Evolutionary conservation across 2,888 invertebrate species (phyloP), one percentile per base, ranked within the genome.

Genomic region (Rapana venosa): DNA sequence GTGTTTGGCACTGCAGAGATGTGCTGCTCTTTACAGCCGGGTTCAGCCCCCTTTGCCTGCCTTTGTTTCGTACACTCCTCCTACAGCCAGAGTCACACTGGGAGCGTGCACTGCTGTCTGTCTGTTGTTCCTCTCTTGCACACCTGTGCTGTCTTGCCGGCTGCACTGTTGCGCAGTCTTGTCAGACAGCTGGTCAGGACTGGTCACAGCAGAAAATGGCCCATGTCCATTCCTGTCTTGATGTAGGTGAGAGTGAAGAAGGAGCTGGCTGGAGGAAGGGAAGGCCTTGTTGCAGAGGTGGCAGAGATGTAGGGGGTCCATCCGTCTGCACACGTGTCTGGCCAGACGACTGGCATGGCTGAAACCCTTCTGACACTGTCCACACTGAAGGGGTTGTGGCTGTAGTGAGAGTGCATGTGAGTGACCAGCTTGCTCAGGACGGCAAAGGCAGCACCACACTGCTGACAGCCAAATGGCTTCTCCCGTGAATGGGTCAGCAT

Each of bases 391-490:
- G 86, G 86, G 17, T 66, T 66, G 56, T 22, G 86, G 32, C 61
- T 66, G 66, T 35, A 17, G 61, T 86, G 86, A 15, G 20, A 15
- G 35, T 66, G 66, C 86, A 66, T 86, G 86, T 86, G 86, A 6
- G 58, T 32, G 15, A 86, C 66, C 26, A 86, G 86, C 58, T 58
- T 86, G 61, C 15, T 61, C 32, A 86, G 66, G 58, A 22, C 17
- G 2, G 61, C 35, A 22, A 86, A 86, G 30, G 86, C 86, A 4
- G 86, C 20, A 5, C 86, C 86, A 32, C 86, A 86, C 61, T 58
- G 61, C 86, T 86, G 86, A 22, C 86, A 86, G 6, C 86, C 86
- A 20, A 58, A 86, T 0, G 32, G 85, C 58, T 58, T 56, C 86
- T 86, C 86, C 22, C 86, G 61, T 0, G 32, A 58, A 20, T 86